Evolutionary conservation across 2,113 vertebrate species (phyloP).

Genomic region (Dunckerocampus dactyliophorus): DNA sequence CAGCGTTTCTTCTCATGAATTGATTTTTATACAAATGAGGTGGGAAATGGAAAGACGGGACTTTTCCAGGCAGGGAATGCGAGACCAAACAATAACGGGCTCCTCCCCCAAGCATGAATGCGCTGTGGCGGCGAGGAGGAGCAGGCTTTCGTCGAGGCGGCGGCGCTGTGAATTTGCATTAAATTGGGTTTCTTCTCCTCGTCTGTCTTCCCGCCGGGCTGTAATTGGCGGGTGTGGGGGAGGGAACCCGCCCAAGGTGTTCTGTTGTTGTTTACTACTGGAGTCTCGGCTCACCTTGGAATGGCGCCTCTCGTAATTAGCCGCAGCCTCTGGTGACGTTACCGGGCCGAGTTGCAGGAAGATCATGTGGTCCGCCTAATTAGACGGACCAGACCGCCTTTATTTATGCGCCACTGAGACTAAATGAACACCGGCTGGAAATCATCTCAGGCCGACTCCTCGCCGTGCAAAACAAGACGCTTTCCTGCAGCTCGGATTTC

Average conservation of each 20-base stretch:
- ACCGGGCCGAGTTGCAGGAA: constrained; percentile 33
- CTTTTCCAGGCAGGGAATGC: constrained; percentile 52
- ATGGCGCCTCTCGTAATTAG: constrained; percentile 51
- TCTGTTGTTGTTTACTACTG: constrained; percentile 48
- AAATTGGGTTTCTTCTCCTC: constrained; percentile 46
- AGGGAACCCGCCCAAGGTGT: constrained; percentile 13
- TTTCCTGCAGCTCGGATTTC: constrained; percentile 56
- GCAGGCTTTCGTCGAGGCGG: neutral
- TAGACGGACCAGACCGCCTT: constrained; percentile 62
- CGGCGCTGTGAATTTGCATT: constrained; percentile 53
- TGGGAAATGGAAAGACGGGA: constrained; percentile 58
- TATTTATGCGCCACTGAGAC: constrained; percentile 62
- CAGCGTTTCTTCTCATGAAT: constrained; percentile 64
- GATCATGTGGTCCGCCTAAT: constrained; percentile 63
- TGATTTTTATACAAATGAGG: constrained; percentile 69
- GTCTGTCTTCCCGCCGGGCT: constrained; percentile 16
- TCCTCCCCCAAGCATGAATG: constrained; percentile 29
- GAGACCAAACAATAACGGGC: constrained; percentile 63
- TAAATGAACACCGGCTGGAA: constrained; percentile 58
- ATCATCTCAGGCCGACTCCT: constrained; percentile 42
- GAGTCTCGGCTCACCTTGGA: constrained; percentile 54
- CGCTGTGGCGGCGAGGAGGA: neutral
- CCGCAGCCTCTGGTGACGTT: constrained; percentile 55
- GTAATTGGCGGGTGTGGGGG: constrained; percentile 55
- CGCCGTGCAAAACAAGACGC: constrained; percentile 45